A percentile compares a stretch with the other conserved stretches of the same genome.
phyloP scores from a whole-genome alignment of 2,797 vertebrate genomes.

The Acridotheres tristis region DNA sequence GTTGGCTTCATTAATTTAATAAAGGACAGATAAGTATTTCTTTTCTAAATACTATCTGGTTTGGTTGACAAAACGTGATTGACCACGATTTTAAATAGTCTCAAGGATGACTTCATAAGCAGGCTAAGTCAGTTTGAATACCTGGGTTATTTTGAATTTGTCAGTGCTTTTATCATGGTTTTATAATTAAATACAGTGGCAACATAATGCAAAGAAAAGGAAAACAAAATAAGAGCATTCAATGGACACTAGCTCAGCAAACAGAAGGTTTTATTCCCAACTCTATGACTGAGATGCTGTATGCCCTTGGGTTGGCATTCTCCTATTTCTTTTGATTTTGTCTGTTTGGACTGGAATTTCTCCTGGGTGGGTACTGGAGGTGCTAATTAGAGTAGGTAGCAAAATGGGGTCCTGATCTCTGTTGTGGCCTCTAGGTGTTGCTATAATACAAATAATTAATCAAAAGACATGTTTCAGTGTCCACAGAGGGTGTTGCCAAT shows the following conservation, averaged over 20 bases:
- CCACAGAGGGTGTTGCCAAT: not conserved
- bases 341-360: not conserved
- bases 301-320: not conserved
- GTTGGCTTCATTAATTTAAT: not conserved
- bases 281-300: not conserved
- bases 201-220: not conserved
- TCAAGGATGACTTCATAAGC: not conserved
- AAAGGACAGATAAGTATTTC: not conserved
- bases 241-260: not conserved
- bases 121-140: not conserved
- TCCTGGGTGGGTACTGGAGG: not conserved
- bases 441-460: slow-evolving; percentile 67
- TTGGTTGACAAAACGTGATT: not conserved
- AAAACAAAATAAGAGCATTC: not conserved
- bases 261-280: not conserved
- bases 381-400: not conserved
- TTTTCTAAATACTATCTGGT: not conserved
- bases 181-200: not conserved
- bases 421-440: slow-evolving; percentile 66
- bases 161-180: not conserved
- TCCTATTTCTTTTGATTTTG: not conserved
- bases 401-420: slow-evolving; percentile 37
- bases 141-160: not conserved
- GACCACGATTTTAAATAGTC: not conserved
- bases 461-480: not conserved